These are phyloP conservation scores for Acromyrmex heyeri DNA, from an alignment of 1,140 invertebrate genomes.

Conservation along the genomic window DNA sequence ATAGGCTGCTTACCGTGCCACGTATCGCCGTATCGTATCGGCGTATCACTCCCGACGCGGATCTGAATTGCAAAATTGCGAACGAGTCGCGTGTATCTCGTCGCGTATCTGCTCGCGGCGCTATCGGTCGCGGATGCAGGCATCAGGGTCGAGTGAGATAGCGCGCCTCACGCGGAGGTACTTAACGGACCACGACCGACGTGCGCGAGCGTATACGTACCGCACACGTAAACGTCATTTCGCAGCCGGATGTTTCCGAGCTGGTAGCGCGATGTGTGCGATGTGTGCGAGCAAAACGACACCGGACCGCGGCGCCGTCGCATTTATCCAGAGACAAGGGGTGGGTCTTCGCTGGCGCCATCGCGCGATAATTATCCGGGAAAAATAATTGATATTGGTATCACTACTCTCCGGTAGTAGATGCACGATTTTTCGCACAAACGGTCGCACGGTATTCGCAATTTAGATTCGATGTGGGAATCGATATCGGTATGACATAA, in stretches of 20 bases:
- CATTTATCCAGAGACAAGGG: slow-evolving; percentile 8
- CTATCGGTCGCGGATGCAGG: slow-evolving; percentile 68
- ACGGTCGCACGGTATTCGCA: neutral
- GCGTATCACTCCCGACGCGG: slow-evolving; percentile 65
- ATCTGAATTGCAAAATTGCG: slow-evolving; percentile 77
- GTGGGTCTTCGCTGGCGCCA: slow-evolving; percentile 12
- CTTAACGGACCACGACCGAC: slow-evolving; percentile 75
- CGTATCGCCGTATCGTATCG: slow-evolving; percentile 61
- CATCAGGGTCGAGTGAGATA: slow-evolving; percentile 78
- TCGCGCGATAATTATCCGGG: slow-evolving; percentile 27
- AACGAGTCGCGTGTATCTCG: slow-evolving; percentile 63
- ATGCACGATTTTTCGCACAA: neutral
- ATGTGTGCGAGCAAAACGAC: slow-evolving; percentile 50
- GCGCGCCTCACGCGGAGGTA: slow-evolving; percentile 58
- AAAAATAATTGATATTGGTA: slow-evolving; percentile 25
- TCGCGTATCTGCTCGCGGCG: slow-evolving; percentile 65
- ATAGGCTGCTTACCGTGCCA: neutral
- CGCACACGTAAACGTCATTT: slow-evolving; percentile 48
- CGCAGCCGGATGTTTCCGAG: slow-evolving; percentile 54
- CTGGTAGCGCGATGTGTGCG: neutral
- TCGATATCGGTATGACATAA: slow-evolving; percentile 9
- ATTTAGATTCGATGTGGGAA: slow-evolving; percentile 8
- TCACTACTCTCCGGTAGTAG: neutral
- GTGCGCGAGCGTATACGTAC: neutral
- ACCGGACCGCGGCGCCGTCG: slow-evolving; percentile 39